Evolutionary conservation across 2,888 invertebrate species (phyloP).

Genomic region (Pherbina coryleti): DNA sequence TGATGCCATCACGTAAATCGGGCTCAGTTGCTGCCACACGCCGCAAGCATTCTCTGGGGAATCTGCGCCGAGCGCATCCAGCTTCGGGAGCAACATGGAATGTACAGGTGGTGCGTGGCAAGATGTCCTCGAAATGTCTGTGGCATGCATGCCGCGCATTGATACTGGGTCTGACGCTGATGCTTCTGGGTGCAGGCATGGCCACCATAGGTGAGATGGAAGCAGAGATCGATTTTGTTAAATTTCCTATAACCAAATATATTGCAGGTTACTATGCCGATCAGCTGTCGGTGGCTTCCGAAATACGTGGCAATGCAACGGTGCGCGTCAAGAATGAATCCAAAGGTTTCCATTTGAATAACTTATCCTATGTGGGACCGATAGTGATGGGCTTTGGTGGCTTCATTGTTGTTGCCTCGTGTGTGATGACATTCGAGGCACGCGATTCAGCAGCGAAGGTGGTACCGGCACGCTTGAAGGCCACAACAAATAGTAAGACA

Average conservation of each 20-base stretch:
- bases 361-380: slow-evolving; percentile 95
- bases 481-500: slow-evolving; percentile 63
- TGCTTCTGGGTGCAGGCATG: slow-evolving; percentile 92
- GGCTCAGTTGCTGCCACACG: slow-evolving; percentile 61
- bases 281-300: slow-evolving; percentile 82
- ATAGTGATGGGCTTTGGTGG: slow-evolving; percentile 98
- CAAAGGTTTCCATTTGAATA: slow-evolving; percentile 86
- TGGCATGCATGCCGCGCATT: slow-evolving; percentile 96
- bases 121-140: slow-evolving; percentile 89
- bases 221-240: neutral
- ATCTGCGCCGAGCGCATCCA: slow-evolving; percentile 79
- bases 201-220: slow-evolving; percentile 84
- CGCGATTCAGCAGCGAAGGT: slow-evolving; percentile 94
- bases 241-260: neutral
- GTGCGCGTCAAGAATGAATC: slow-evolving; percentile 85
- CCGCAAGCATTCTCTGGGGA: slow-evolving; percentile 70
- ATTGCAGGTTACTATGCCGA: slow-evolving; percentile 85
- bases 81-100: slow-evolving; percentile 89
- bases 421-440: slow-evolving; percentile 98
- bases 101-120: slow-evolving; percentile 86
- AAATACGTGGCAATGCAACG: slow-evolving; percentile 83
- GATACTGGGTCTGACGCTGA: slow-evolving; percentile 86
- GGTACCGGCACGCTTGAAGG: slow-evolving; percentile 81
- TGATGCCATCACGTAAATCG: slow-evolving; percentile 65
- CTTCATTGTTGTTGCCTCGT: slow-evolving; percentile 96